phyloP scores from a whole-genome alignment of 1,140 invertebrate species.

The Orchesella cincta region DNA sequence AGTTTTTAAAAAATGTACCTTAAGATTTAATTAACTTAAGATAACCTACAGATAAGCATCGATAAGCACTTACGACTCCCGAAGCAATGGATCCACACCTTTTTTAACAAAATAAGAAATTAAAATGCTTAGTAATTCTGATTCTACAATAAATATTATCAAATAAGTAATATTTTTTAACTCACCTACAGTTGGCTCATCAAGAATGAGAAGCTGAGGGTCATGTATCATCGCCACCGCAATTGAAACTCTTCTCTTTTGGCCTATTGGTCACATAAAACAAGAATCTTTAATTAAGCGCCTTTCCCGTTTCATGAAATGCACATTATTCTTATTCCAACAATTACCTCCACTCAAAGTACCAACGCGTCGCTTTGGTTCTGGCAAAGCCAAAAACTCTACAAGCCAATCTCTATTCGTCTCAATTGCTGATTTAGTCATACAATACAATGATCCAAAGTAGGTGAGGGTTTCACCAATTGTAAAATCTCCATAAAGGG shows the following conservation, averaged over 20 bases:
- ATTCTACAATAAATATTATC: neutral
- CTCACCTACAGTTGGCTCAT: too few species aligned
- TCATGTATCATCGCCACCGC: conserved; percentile 52
- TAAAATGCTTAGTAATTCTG: too few species aligned
- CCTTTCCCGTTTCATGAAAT: too few species aligned
- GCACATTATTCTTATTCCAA: conserved; percentile 18
- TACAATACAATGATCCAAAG: conserved; percentile 42
- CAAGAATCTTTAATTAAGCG: conserved; percentile 5
- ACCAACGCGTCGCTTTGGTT: conserved; percentile 24
- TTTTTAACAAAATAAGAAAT: too few species aligned
- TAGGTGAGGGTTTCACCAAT: conserved; percentile 43
- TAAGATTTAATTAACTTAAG: too few species aligned
- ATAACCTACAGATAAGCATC: too few species aligned
- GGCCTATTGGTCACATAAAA: too few species aligned
- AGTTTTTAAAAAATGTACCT: too few species aligned
- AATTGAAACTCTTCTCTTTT: conserved; percentile 14
- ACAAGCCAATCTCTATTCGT: conserved; percentile 42
- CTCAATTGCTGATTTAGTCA: conserved; percentile 29
- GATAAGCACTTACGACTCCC: too few species aligned
- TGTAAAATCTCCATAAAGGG: conserved; percentile 40
- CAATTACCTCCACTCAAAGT: conserved; percentile 46
- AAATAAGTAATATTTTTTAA: too few species aligned
- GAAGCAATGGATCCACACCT: too few species aligned
- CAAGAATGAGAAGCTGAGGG: conserved; percentile 58
- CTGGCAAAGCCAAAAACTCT: conserved; percentile 39